Evolutionary conservation across 1,140 invertebrate genomes (phyloP), one percentile per base, ranked within the genome.

Genomic region (Procambarus clarkii): DNA sequence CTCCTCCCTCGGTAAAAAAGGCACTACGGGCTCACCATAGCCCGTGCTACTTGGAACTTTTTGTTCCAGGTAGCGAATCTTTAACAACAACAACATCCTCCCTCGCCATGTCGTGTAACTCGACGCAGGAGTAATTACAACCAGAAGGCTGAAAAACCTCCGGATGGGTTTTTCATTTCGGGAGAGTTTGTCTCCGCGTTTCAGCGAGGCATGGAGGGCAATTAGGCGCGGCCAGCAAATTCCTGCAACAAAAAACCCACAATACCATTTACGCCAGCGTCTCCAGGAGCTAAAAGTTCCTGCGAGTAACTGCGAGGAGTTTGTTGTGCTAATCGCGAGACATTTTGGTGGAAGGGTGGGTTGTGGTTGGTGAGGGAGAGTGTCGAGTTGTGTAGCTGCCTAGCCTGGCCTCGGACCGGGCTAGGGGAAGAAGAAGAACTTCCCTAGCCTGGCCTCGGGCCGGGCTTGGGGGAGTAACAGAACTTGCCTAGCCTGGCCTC

Each of bases 191-290:
- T 58, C 69, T 76, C 69, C 74, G 48, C 76, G n/a, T 76, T 86
- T 76, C 74, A 86, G 54, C 45, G 54, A 54, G 50, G 74, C 71
- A 77, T 78, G 34, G 48, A 45, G 11, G 71, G 48, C 76, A 86
- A 86, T 86, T 86, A 78, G 85, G 76, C 85, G 2, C 71, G 50
- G n/a, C 85, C 76, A 48, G 74, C 71, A 78, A 86, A 86, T 78
- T 76, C 64, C 69, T 34, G 18, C 60, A 86, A 69, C 78, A 34
- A 86, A 46, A 69, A 54, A 54, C 50, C 50, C 50, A 45, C 85
- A 78, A 86, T 77, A 46, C 50, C 69, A 78, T 78, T 86, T 86
- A 86, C 71, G 58, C 44, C 46, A 86, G 9, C 71, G 24, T 76
- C 69, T 48, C 50, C 5, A 86, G 76, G 54, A 82, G 3, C n/a